Base-by-base conservation (phyloP, 1,140 invertebrate genomes). In the Pseudomyrmex cubaensis region DNA sequence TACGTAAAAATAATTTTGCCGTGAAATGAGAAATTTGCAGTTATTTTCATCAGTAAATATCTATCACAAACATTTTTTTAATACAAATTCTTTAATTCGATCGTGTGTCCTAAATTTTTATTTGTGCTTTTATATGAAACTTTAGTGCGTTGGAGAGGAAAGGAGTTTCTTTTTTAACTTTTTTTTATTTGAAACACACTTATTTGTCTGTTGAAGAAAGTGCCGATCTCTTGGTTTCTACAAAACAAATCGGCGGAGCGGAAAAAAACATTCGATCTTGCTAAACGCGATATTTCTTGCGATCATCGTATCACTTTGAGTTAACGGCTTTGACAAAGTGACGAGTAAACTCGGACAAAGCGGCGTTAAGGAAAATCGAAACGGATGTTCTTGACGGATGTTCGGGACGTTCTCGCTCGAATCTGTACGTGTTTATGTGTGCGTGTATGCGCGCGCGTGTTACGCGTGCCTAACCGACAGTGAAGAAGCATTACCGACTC, bases 381-480 rank as follows among this genome's bases (percentile, higher is more conserved):
- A 52, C 78, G 75, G n/a, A 82, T 73, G 84, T 88, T 85, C 75
- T 85, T 56, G 59, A 76, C 69, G 10, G 70, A 17, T 84, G 35
- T 87, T 67, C 78, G 89, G 10, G 82, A 17, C 85, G 35, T 87
- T 67, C 78, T 89, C 89, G 90, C 88, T 86, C 85, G 82, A 69
- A 74, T 75, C 52, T 13, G 12, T 52, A 5, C 12, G 10, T 48
- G 15, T 13, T 0, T 59, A 12, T 13, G 22, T 25, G 25, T 25
- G 3, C 3, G 25, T 25, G 25, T 25, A 4, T 25, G 13, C 22
- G 7, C 52, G 20, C 12, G 54, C 70, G 22, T 72, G 35, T 48
- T 25, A 50, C 76, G 76, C 83, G 82, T 83, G 84, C 74, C 84
- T 88, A 90, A 86, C 88, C 83, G 87, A 90, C 90, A 84, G 86